Base-by-base conservation (phyloP, 2,113 vertebrate genomes). In the Sinocyclocheilus maitianheensis region DNA sequence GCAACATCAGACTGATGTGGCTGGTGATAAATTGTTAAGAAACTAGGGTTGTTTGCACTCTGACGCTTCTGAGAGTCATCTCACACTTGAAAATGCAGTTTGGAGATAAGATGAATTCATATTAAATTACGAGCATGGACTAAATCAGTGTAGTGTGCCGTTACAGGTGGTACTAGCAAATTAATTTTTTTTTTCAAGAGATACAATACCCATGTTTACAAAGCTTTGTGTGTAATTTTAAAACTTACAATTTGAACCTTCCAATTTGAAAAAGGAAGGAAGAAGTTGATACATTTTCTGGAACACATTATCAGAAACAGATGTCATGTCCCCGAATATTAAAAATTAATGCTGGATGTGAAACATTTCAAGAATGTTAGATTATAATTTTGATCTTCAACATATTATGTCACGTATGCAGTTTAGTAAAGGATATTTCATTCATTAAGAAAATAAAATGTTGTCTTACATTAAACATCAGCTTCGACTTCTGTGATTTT, bases 1-100 rank as follows among this genome's bases (percentile, higher is more conserved):
- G 89, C 92, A 95, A 95, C 90, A 93, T 92, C 91, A 88, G 88
- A 87, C 93, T 95, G 94, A 96, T 94, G 93, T 94, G 93, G 92
- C 90, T 79, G 83, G 93, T 86, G 91, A 96, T 96, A 95, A 97
- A 97, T 96, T 95, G 95, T 95, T 95, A 94, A 95, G 89, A 91
- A 95, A 93, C 94, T 91, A 89, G 90, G 93, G 93, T 95, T 93
- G 86, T 90, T 91, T 90, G 91, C 87, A 89, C 88, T 85, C 81
- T 84, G 86, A 13, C 26, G 10, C 63, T 40, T 83, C 46, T 76
- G 24, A 83, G 51, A 77, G 84, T 40, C 77, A 58, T 88, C 55
- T 43, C 78, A 77, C 53, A 62, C 85, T 83, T 88, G 85, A 89
- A 79, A 86, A 87, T 90, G 88, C 84, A 84, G 72, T 74, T 85